Evolutionary conservation across 2,888 invertebrate species (phyloP), one percentile per base, ranked within the genome.

Genomic region (Cantharis nigra): DNA sequence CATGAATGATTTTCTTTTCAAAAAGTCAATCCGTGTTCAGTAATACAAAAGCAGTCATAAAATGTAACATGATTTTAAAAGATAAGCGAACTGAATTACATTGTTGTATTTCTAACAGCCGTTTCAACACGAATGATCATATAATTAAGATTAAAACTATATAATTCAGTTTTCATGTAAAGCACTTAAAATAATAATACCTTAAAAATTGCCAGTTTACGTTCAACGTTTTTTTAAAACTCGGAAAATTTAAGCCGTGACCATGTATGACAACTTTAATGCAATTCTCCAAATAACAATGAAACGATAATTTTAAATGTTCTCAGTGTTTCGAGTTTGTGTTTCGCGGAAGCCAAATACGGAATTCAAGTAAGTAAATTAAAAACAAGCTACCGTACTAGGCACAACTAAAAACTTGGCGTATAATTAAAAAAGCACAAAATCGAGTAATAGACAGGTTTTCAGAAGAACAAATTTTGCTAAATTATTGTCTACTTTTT

Each of bases 241-340:
- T n/a, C n/a, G 65, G 18, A 67, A 67, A 67, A 67, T 67, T 67
- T 67, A 67, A 67, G 26, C 65, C 23, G 20, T 67, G 65, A 70
- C 70, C 30, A 33, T 30, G 70, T 70, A 70, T 70, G 49, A 70
- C 30, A 74, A 74, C 26, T 62, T 74, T 69, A 26, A 63, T 70
- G 74, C 74, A 62, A 74, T 63, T 69, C 74, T 69, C 23, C 63
- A 74, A 74, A 70, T 69, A 74, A 74, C 74, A 74, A 74, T 74
- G 74, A 69, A 74, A 74, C 74, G 63, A 74, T 74, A 74, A 74
- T 63, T 74, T 74, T 70, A 74, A 70, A 69, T 69, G 70, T 69
- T 63, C 70, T n/a, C 49, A 63, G 49, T 69, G 63, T 74, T 69
- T 74, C 67, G 63, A 74, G 73, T 69, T 69, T 62, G 73, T 65